phyloP scores from a whole-genome alignment of 2,888 invertebrate species.

The Campoplex capitator region DNA sequence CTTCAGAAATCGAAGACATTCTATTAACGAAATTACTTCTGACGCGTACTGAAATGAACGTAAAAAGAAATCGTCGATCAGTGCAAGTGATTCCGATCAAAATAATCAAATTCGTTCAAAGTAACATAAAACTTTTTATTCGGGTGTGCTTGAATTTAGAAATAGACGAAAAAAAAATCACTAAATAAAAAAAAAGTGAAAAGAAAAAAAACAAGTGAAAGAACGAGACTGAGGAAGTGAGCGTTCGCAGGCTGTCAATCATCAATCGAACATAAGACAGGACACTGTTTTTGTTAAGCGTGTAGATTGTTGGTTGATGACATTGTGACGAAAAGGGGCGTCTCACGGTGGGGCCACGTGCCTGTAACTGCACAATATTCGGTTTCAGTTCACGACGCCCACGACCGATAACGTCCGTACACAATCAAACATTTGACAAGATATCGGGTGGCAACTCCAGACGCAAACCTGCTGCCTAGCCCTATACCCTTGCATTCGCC shows the following conservation, averaged over 20 bases:
- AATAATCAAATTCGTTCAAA: neutral
- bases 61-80: too few relatives aligned
- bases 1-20: neutral
- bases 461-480: constrained; percentile 45
- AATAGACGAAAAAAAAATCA: neutral
- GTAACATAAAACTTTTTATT: neutral
- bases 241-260: neutral
- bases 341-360: constrained; percentile 81
- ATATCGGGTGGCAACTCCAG: constrained; percentile 66
- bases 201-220: neutral
- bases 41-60: too few relatives aligned
- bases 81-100: too few relatives aligned
- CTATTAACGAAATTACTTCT: too few relatives aligned
- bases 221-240: neutral
- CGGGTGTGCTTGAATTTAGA: neutral
- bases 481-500: constrained; percentile 47
- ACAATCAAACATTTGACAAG: constrained; percentile 75
- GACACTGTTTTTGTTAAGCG: constrained; percentile 13
- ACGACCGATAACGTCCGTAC: constrained; percentile 74
- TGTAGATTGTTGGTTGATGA: constrained; percentile 48
- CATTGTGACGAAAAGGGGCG: constrained; percentile 76
- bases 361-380: constrained; percentile 70
- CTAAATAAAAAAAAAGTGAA: neutral
- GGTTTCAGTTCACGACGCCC: constrained; percentile 78
- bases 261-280: constrained; percentile 26